Conservation (phyloP, 1,140 invertebrate genomes). For the Lepidurus couesii region DNA sequence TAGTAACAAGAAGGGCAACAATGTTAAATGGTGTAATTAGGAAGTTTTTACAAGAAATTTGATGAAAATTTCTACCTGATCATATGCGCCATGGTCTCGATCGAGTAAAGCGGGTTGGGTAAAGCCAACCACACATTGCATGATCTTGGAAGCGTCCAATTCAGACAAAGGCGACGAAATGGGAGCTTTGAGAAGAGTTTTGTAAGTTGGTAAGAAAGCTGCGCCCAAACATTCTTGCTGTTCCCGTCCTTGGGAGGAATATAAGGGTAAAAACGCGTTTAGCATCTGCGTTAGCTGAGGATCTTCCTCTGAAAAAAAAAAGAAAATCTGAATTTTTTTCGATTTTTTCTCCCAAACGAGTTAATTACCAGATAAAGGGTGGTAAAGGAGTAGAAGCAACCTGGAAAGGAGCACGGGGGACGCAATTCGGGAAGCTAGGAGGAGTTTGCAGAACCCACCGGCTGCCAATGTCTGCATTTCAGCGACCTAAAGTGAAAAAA, state of each 20-base stretch:
- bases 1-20: not conserved
- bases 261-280: conserved; percentile 26
- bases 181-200: conserved; percentile 31
- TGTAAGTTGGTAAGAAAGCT: conserved; percentile 32
- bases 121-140: conserved; percentile 31
- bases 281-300: conserved; percentile 25
- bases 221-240: conserved; percentile 30
- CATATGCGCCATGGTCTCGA: not conserved
- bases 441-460: conserved; percentile 30
- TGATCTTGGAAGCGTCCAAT: conserved; percentile 20
- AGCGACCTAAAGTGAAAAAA: not conserved
- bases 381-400: not conserved
- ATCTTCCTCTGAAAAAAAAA: conserved; percentile 25
- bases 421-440: conserved; percentile 25
- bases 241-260: conserved; percentile 25
- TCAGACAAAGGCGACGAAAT: conserved; percentile 28
- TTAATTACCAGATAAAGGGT: not conserved
- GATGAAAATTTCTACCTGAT: not conserved
- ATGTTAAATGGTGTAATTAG: not conserved
- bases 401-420: not conserved
- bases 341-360: not conserved
- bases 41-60: not conserved
- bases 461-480: conserved; percentile 23
- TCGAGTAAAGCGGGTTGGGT: conserved; percentile 10
- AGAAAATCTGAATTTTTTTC: not conserved